Conservation (phyloP, 1,140 invertebrate genomes). For the Periplaneta americana region DNA sequence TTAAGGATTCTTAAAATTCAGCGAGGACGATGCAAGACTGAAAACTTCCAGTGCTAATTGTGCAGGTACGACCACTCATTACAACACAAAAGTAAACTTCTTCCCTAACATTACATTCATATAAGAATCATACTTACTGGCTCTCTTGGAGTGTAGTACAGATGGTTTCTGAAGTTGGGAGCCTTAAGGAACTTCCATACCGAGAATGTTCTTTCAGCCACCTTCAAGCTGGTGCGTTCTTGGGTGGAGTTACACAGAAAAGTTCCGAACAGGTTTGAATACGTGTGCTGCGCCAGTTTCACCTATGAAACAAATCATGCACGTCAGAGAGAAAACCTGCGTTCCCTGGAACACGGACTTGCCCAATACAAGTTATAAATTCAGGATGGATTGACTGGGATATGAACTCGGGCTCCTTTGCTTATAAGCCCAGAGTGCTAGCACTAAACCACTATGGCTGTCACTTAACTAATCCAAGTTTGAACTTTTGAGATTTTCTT, state of each 20-base stretch:
- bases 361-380: too few relatives aligned
- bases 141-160: conserved; percentile 51
- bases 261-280: conserved; percentile 94
- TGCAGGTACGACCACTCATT: too few relatives aligned
- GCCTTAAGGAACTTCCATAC: conserved; percentile 82
- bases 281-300: conserved; percentile 90
- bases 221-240: conserved; percentile 62
- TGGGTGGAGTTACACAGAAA: conserved; percentile 88
- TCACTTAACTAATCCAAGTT: neutral
- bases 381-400: too few relatives aligned
- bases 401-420: too few relatives aligned
- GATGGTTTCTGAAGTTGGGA: conserved; percentile 77
- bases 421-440: too few relatives aligned
- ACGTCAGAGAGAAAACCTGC: too few relatives aligned
- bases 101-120: conserved; percentile 26
- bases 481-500: too few relatives aligned
- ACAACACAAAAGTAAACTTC: neutral
- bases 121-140: neutral
- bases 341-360: too few relatives aligned
- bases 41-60: too few relatives aligned
- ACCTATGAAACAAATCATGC: conserved; percentile 59
- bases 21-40: too few relatives aligned
- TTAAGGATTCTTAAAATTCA: too few relatives aligned
- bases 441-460: too few relatives aligned
- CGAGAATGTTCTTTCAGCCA: conserved; percentile 70